Evolutionary conservation across 2,797 vertebrate species (phyloP).

Genomic region (Acipenser ruthenus): DNA sequence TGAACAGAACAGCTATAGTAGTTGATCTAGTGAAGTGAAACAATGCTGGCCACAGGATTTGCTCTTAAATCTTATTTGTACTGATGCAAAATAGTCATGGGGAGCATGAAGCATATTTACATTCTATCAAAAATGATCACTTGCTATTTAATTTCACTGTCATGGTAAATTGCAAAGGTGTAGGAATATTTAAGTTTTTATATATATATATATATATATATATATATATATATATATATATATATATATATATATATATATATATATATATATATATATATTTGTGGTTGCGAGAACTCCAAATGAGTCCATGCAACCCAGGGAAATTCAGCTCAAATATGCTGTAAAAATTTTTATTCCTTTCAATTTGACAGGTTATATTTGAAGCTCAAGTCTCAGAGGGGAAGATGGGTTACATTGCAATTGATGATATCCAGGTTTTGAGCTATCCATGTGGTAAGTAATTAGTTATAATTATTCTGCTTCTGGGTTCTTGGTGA

Average conservation of each 20-base stretch:
- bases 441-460: constrained; percentile 97
- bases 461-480: constrained; percentile 39
- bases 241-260: too few species aligned
- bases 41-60: constrained; percentile 25
- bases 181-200: too few species aligned
- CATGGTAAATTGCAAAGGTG: too few species aligned
- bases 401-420: constrained; percentile 88
- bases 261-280: too few species aligned
- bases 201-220: too few species aligned
- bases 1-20: constrained; percentile 30
- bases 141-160: too few species aligned
- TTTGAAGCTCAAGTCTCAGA: constrained; percentile 93
- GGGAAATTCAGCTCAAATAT: constrained; percentile 9
- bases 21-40: constrained; percentile 32
- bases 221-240: too few species aligned
- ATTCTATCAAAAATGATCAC: too few species aligned
- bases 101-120: constrained; percentile 20
- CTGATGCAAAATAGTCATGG: constrained; percentile 26
- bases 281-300: too few species aligned
- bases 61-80: constrained; percentile 24
- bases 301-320: not conserved
- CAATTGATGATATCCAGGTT: constrained; percentile 96
- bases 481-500: constrained; percentile 17
- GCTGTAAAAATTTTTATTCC: constrained; percentile 27
- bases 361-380: constrained; percentile 79